Evolutionary conservation across 2,888 invertebrate genomes (phyloP).

Genomic region (Dryococelus australis): DNA sequence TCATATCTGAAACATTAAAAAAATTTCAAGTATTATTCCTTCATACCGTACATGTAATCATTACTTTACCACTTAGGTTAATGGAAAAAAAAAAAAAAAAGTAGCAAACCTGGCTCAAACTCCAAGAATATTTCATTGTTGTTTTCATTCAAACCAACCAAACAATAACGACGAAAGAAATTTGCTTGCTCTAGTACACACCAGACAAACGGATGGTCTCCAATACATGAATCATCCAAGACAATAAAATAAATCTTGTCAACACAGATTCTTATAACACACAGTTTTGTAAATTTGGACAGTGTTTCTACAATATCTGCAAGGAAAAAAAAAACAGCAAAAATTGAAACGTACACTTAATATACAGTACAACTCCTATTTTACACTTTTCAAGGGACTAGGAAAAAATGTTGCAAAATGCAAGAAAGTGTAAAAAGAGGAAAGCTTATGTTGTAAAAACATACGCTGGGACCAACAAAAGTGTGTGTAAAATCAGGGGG

Average conservation of each 20-base stretch:
- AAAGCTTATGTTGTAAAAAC: too few species aligned
- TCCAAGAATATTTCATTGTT: conserved; percentile 26
- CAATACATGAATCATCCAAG: conserved; percentile 18
- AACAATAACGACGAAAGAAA: background rate
- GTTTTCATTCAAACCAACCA: conserved; percentile 18
- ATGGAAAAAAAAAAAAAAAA: background rate
- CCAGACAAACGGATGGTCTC: conserved; percentile 16
- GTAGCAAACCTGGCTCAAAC: conserved; percentile 19
- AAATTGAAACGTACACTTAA: background rate
- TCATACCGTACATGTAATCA: too few species aligned
- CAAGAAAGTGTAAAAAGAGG: too few species aligned
- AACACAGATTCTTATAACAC: background rate
- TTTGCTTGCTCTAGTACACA: conserved; percentile 24
- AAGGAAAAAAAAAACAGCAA: conserved; percentile 3
- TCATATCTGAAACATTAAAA: conserved; percentile 22
- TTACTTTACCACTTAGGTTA: too few species aligned
- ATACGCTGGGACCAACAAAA: too few species aligned
- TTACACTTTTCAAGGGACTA: too few species aligned
- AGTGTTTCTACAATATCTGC: conserved; percentile 26
- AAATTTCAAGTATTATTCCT: background rate
- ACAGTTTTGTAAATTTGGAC: conserved; percentile 16
- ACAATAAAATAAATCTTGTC: conserved; percentile 27
- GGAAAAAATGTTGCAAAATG: too few species aligned
- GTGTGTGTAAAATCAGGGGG: too few species aligned
- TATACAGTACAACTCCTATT: too few species aligned